These are phyloP conservation scores for Trematomus bernacchii DNA, from an alignment of 2,797 vertebrate genomes.

Conservation along the genomic window DNA sequence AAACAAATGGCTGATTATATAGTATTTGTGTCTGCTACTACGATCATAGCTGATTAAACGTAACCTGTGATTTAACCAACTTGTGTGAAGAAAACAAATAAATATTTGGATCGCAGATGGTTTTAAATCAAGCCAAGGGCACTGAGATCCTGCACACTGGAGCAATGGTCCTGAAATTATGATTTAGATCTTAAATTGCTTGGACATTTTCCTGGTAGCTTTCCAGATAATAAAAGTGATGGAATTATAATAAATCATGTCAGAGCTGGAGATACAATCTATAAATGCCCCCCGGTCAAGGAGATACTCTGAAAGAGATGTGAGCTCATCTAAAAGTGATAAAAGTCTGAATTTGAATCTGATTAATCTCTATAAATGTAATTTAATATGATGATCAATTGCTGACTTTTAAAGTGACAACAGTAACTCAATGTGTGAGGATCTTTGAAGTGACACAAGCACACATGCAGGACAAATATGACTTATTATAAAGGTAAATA, in stretches of 20 bases:
- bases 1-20: slow-evolving; percentile 51
- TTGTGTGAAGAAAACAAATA: slow-evolving; percentile 5
- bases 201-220: slow-evolving; percentile 6
- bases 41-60: slow-evolving; percentile 57
- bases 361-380: neutral
- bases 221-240: slow-evolving; percentile 26
- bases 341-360: neutral
- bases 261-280: slow-evolving; percentile 1
- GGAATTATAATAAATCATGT: slow-evolving; percentile 24
- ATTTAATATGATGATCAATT: neutral
- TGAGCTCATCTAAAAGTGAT: slow-evolving; percentile 7
- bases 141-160: neutral
- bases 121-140: slow-evolving; percentile 19
- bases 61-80: slow-evolving; percentile 42
- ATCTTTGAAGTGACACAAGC: neutral
- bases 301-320: neutral
- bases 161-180: neutral
- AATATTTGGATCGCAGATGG: slow-evolving; percentile 17
- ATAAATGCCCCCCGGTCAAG: neutral
- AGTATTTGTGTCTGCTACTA: slow-evolving; percentile 36
- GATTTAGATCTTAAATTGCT: slow-evolving; percentile 15
- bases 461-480: neutral
- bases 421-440: neutral
- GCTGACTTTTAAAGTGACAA: neutral
- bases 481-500: neutral